phyloP scores from a whole-genome alignment of 2,797 vertebrate genomes.

The Protosalanx chinensis region DNA sequence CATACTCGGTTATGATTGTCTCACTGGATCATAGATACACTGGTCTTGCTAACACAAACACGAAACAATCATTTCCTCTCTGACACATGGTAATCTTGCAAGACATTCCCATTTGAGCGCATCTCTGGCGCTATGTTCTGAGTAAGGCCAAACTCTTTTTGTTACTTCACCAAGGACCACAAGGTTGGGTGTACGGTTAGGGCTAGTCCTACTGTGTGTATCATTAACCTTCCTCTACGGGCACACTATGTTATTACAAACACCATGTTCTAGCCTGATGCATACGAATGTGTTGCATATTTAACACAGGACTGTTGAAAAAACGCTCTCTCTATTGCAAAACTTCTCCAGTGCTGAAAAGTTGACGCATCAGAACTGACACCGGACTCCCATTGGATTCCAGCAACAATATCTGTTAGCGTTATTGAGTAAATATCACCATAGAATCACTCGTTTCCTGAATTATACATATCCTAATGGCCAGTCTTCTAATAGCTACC shows the following conservation, averaged over 20 bases:
- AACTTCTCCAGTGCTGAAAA: too few relatives aligned
- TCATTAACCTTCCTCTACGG: too few relatives aligned
- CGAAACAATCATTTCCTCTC: background rate
- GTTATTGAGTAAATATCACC: background rate
- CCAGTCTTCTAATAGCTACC: conserved; percentile 10
- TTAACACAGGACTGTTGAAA: background rate
- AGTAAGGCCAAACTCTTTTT: background rate
- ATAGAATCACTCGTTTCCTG: background rate
- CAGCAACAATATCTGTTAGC: background rate
- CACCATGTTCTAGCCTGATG: background rate
- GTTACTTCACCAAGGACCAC: background rate
- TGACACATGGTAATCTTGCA: background rate
- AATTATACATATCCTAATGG: conserved; percentile 1
- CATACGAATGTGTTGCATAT: background rate
- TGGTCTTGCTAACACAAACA: background rate
- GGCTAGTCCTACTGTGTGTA: too few relatives aligned
- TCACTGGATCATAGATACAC: background rate
- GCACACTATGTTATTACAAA: background rate
- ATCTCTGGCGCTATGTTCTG: background rate
- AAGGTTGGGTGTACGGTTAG: too few relatives aligned
- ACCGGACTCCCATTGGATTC: background rate
- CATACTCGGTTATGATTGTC: background rate
- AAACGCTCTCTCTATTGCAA: too few relatives aligned
- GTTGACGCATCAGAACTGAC: too few relatives aligned
- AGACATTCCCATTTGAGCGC: background rate